A percentile compares a stretch with the other conserved stretches of the same genome.
Evolutionary conservation across 2,888 invertebrate genomes (phyloP).

Genomic region (Morpho deidamia): DNA sequence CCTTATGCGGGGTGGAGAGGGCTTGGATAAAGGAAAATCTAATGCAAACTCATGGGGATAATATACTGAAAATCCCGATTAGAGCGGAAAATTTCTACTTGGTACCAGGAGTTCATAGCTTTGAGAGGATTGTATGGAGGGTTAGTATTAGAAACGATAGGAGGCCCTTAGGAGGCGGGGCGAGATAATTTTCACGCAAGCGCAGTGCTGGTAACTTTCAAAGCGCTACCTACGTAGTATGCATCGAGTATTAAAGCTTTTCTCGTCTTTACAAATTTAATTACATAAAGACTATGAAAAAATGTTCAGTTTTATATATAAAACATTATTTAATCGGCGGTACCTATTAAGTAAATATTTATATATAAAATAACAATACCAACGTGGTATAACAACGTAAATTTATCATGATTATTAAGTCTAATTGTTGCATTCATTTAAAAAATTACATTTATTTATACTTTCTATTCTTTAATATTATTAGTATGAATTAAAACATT

Average conservation of each 20-base stretch:
- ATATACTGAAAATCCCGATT: constrained; percentile 73
- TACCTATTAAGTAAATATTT: neutral
- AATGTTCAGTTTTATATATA: neutral
- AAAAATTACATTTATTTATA: neutral
- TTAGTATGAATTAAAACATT: neutral
- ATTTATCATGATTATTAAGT: neutral
- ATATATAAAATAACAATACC: neutral
- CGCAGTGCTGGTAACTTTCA: constrained; percentile 25
- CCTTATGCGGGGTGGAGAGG: constrained; percentile 19
- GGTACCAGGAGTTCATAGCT: constrained; percentile 54
- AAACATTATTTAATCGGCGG: neutral
- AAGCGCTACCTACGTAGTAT: neutral
- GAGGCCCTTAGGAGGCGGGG: constrained; percentile 43
- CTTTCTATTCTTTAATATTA: neutral
- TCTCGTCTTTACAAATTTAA: neutral
- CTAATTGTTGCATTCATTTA: neutral
- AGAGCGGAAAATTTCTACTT: constrained; percentile 77
- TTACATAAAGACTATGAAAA: neutral
- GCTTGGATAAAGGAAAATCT: constrained; percentile 50
- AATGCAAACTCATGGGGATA: constrained; percentile 53
- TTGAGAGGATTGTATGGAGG: constrained; percentile 23
- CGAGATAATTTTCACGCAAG: constrained; percentile 37
- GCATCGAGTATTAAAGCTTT: neutral
- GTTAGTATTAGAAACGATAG: constrained; percentile 42
- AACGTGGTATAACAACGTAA: neutral